phyloP scores from a whole-genome alignment of 2,888 invertebrate species.

The Harpagoxenus sublaevis region DNA sequence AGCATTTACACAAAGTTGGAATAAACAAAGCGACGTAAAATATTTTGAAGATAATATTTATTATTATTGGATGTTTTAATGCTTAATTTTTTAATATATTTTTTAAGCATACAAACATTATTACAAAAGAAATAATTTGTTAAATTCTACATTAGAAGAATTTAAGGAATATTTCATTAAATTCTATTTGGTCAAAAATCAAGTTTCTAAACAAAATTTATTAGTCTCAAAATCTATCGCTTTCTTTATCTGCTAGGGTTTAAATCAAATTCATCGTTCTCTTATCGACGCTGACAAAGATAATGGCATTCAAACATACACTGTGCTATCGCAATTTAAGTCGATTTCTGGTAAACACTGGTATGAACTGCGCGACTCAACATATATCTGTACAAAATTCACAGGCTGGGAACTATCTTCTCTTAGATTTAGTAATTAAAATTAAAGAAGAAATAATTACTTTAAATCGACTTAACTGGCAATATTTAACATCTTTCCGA shows the following conservation, averaged over 20 bases:
- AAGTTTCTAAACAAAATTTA: neutral
- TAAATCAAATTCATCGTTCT: constrained; percentile 15
- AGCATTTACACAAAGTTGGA: neutral
- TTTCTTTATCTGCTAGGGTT: constrained; percentile 19
- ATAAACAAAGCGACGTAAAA: neutral
- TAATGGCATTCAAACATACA: constrained; percentile 6
- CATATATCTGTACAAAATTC: neutral
- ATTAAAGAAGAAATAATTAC: neutral
- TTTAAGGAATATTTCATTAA: neutral
- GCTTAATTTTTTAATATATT: neutral
- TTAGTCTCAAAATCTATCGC: neutral
- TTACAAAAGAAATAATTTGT: neutral
- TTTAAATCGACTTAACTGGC: no score
- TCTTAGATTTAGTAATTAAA: neutral
- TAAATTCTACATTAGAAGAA: neutral
- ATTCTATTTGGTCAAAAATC: neutral
- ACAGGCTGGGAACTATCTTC: neutral
- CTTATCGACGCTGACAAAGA: constrained; percentile 19
- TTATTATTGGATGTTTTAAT: neutral
- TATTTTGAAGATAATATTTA: neutral
- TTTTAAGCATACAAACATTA: neutral
- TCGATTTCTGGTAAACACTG: constrained; percentile 22
- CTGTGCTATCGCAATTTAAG: constrained; percentile 26
- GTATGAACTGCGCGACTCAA: constrained; percentile 5
- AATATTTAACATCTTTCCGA: no score